phyloP scores from a whole-genome alignment of 2,113 vertebrate genomes.

The Prunella himalayana region DNA sequence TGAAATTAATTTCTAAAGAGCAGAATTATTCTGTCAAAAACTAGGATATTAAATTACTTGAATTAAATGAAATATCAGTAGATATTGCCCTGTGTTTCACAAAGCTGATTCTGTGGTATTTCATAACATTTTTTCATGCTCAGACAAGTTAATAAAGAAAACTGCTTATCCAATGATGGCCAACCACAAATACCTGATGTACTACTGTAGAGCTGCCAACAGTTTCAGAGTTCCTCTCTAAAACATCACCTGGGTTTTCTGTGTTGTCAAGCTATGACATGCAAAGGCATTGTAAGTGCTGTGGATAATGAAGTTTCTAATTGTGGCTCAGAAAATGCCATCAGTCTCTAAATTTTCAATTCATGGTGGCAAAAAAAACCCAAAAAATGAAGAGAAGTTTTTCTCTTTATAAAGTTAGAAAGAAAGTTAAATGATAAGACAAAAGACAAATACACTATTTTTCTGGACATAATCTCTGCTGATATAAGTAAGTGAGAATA shows the following conservation, averaged over 20 bases:
- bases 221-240: neutral
- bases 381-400: neutral
- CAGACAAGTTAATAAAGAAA: constrained; percentile 7
- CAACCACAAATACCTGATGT: neutral
- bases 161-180: neutral
- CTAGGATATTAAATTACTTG: neutral
- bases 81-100: neutral
- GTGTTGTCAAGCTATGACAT: neutral
- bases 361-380: neutral
- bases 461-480: neutral
- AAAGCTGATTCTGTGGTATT: neutral
- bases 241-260: neutral
- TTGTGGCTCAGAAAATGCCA: neutral
- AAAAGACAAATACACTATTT: neutral
- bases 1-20: neutral
- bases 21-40: neutral
- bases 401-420: neutral
- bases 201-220: neutral
- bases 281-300: neutral
- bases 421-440: neutral
- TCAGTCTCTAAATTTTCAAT: neutral
- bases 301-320: neutral
- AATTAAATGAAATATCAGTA: neutral
- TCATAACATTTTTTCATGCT: neutral
- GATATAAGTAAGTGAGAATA: neutral